Percentiles rank a stretch among this genome's conserved stretches.
phyloP scores from a whole-genome alignment of 92 coral and sea anemone species.

The Paramuricea clavata region DNA sequence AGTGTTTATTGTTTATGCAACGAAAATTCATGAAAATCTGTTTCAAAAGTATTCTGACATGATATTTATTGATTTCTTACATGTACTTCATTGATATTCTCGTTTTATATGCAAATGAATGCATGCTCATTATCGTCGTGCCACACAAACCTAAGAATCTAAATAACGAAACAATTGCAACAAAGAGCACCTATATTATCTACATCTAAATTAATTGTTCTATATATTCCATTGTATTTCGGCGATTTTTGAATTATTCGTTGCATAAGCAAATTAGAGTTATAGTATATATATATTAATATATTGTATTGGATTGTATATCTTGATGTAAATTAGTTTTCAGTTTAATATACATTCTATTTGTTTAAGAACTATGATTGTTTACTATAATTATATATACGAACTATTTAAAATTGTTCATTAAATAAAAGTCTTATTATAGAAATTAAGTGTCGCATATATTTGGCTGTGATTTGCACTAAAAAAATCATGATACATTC shows the following conservation, averaged over 20 bases:
- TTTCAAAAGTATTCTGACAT: neutral
- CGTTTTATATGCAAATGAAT: neutral
- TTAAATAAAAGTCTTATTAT: constrained; percentile 48
- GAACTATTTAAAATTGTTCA: constrained; percentile 37
- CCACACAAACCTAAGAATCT: too few species aligned
- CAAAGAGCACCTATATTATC: too few species aligned
- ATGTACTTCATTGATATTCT: too few species aligned
- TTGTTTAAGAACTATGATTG: constrained; percentile 42
- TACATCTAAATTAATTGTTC: too few species aligned
- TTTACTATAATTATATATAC: constrained; percentile 22
- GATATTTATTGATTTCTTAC: neutral
- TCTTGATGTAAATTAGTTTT: constrained; percentile 24
- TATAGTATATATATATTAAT: neutral
- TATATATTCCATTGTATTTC: neutral
- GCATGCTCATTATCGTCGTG: too few species aligned
- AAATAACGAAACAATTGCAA: too few species aligned
- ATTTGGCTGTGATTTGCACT: neutral
- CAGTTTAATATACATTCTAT: constrained; percentile 6
- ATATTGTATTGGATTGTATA: neutral
- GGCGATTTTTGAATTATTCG: neutral
- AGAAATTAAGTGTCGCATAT: neutral
- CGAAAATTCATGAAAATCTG: neutral
- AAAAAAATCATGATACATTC: neutral
- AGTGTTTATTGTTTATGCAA: neutral
- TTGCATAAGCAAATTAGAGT: neutral